Percentiles rank a stretch among this genome's conserved stretches.
phyloP scores from a whole-genome alignment of 1,140 invertebrate genomes.

The Mesaphorura yosii region DNA sequence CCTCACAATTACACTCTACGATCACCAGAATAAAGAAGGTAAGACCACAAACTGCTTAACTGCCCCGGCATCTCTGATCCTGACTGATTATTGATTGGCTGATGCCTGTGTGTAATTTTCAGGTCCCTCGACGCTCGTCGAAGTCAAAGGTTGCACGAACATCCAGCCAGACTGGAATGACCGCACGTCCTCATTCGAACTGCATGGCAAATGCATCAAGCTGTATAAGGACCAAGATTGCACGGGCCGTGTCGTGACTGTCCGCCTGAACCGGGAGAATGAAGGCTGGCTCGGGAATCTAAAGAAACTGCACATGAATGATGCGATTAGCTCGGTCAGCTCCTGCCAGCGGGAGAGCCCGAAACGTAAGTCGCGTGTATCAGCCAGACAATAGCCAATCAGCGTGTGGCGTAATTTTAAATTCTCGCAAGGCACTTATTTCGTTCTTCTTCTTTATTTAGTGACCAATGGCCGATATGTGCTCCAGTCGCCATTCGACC shows the following conservation, averaged over 20 bases:
- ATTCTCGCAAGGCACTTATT: too few species aligned
- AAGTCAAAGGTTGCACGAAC: constrained; percentile 2
- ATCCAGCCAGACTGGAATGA: background rate
- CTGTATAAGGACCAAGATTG: constrained; percentile 1
- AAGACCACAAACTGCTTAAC: background rate
- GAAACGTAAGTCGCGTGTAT: background rate
- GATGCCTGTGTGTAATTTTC: background rate
- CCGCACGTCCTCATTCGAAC: background rate
- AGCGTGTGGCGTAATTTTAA: background rate
- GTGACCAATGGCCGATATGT: background rate
- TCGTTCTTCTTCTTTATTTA: background rate
- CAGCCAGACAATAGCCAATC: too few species aligned
- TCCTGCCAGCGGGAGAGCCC: background rate
- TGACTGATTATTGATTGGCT: too few species aligned
- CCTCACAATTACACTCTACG: background rate
- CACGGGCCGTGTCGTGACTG: constrained; percentile 2
- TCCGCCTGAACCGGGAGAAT: constrained; percentile 4
- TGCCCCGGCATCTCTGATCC: too few species aligned
- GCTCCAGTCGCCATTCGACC: constrained; percentile 2
- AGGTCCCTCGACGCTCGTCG: background rate
- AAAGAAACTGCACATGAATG: background rate
- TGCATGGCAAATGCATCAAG: background rate
- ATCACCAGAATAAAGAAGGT: constrained; percentile 1
- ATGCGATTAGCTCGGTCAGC: background rate
- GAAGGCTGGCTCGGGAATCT: background rate